Conservation (phyloP, 1,140 invertebrate species). For the Drosophila chauvacae region DNA sequence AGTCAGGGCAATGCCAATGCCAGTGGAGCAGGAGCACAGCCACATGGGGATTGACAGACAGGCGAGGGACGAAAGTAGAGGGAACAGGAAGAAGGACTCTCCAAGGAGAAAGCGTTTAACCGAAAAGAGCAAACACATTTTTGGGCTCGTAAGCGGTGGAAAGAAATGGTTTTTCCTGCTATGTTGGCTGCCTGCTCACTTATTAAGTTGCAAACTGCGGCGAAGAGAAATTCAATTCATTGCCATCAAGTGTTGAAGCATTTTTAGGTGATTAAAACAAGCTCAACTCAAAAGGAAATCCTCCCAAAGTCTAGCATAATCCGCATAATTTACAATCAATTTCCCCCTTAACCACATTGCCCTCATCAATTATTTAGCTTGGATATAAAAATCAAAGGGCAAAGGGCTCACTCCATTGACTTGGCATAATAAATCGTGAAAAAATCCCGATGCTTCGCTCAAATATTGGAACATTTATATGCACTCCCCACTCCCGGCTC, state of each 20-base stretch:
- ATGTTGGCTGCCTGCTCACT: constrained; percentile 17
- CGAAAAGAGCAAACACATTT: constrained; percentile 71
- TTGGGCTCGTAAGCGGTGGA: constrained; percentile 19
- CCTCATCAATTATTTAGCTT: constrained; percentile 24
- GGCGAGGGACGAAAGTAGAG: no score
- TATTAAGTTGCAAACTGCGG: constrained; percentile 22
- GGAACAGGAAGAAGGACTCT: neutral
- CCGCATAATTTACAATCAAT: neutral
- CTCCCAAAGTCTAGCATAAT: neutral
- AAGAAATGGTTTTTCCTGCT: constrained; percentile 16
- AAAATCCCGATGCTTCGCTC: constrained; percentile 30
- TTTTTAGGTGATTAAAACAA: neutral
- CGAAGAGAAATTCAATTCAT: neutral
- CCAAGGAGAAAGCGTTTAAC: constrained; percentile 26
- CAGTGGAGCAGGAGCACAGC: constrained; percentile 21
- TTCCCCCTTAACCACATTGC: neutral
- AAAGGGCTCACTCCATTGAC: constrained; percentile 22
- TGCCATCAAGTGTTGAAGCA: neutral
- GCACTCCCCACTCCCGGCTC: constrained; percentile 5
- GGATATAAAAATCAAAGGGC: constrained; percentile 9
- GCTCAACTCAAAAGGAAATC: neutral
- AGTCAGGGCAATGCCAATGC: constrained; percentile 37
- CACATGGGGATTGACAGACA: constrained; percentile 15
- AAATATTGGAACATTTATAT: constrained; percentile 43
- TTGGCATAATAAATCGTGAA: constrained; percentile 34